Conservation (phyloP, 2,113 vertebrate genomes). For the Ciconia maguari region DNA sequence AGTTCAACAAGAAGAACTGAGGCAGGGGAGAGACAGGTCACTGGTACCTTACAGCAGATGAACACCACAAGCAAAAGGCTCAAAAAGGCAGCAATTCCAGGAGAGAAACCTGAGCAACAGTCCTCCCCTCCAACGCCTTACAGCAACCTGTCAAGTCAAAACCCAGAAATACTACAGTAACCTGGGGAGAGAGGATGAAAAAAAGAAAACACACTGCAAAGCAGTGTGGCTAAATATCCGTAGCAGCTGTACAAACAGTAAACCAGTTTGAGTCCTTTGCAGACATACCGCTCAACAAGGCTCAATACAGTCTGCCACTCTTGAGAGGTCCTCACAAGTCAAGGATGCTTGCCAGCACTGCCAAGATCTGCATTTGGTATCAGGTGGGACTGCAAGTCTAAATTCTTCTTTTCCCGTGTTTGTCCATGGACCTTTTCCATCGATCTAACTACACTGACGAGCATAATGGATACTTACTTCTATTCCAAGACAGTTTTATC, state of each 20-base stretch:
- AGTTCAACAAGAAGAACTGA: not conserved
- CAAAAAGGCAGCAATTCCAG: not conserved
- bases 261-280: not conserved
- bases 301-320: not conserved
- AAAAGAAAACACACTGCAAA: not conserved
- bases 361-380: not conserved
- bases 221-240: not conserved
- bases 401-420: not conserved
- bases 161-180: not conserved
- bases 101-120: not conserved
- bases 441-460: not conserved
- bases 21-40: not conserved
- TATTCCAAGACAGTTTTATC: not conserved
- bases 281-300: not conserved
- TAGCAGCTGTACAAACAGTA: not conserved
- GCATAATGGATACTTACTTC: not conserved
- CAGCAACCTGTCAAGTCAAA: not conserved
- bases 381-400: not conserved
- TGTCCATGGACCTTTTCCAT: not conserved
- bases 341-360: not conserved
- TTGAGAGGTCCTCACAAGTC: not conserved
- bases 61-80: not conserved
- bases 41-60: not conserved
- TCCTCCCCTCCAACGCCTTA: not conserved
- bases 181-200: not conserved